Evolutionary conservation across 2,113 vertebrate genomes (phyloP).

Genomic region (Dromaius novaehollandiae): DNA sequence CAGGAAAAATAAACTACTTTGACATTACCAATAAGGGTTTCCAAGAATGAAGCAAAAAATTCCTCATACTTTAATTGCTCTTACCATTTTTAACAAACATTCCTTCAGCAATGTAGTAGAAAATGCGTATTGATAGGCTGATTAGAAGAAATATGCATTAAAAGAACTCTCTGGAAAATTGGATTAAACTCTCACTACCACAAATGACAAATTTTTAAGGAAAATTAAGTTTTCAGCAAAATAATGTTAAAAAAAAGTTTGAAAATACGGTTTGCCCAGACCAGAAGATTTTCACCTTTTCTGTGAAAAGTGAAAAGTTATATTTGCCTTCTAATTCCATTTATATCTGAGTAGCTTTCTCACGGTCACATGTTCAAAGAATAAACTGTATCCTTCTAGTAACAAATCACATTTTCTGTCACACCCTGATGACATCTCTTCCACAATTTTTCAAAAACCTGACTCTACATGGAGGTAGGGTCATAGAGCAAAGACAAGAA

Average conservation of each 20-base stretch:
- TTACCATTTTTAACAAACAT: background rate
- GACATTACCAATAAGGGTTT: conserved; percentile 20
- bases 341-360: background rate
- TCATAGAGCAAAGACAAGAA: background rate
- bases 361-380: background rate
- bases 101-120: background rate
- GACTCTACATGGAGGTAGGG: rapidly evolving
- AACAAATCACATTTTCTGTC: background rate
- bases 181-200: background rate
- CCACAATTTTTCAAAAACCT: background rate
- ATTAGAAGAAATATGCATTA: background rate
- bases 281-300: background rate
- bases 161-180: background rate
- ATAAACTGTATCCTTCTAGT: background rate
- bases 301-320: background rate
- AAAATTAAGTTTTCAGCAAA: background rate
- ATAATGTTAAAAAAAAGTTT: background rate
- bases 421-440: background rate
- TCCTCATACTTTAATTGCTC: conserved; percentile 5
- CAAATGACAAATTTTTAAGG: background rate
- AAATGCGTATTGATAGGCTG: background rate
- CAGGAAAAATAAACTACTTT: conserved; percentile 53
- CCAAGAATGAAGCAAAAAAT: conserved; percentile 17
- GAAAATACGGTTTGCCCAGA: background rate
- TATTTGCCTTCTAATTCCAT: background rate